Evolutionary conservation across 2,888 invertebrate species (phyloP), one percentile per base, ranked within the genome.

Genomic region (Nipponacmea schrenckii): DNA sequence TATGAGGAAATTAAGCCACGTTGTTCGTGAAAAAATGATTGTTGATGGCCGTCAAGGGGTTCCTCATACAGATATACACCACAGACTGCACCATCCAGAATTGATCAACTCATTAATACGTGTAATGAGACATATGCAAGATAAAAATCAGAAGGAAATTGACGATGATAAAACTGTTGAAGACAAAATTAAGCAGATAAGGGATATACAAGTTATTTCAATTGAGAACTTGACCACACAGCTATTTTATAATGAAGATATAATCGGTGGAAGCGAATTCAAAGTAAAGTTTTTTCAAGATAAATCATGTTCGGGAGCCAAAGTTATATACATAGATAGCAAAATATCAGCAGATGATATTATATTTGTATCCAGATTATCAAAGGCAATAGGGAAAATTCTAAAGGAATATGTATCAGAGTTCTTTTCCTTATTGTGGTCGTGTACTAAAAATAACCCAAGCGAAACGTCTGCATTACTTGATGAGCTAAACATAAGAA

Each of bases 1-100:
- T 56, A 81, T 82, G 2, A 64, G 64, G 26, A 65, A 80, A 66
- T 67, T 84, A 48, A 78, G 77, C 44, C 17, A 50, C 14, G 20
- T 50, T 20, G 50, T 50, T 2, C 17, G n/a, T 8, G 71, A 75
- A 15, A 64, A 77, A 24, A 77, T 82, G 8, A 70, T 72, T 26
- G 81, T 82, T 64, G 39, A 67, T 10, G 17, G 50, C 20, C 7
- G 17, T 50, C 50, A 50, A 17, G 50, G 50, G 31, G 5, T 31
- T 31, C 31, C 31, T 5, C 31, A 5, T 31, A 31, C 31, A 31
- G 27, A 31, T 67, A 50, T 48, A 67, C 48, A 39, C n/a, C 26
- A 48, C 39, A 15, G 45, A 70, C 10, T 31, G 2, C 31, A n/a
- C 8, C 50, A 50, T 50, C 8, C 17, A 20, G 20, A n/a, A n/a